These are phyloP conservation scores for Bathynomus jamesi DNA, from an alignment of 1,140 invertebrate genomes.

Conservation along the genomic window DNA sequence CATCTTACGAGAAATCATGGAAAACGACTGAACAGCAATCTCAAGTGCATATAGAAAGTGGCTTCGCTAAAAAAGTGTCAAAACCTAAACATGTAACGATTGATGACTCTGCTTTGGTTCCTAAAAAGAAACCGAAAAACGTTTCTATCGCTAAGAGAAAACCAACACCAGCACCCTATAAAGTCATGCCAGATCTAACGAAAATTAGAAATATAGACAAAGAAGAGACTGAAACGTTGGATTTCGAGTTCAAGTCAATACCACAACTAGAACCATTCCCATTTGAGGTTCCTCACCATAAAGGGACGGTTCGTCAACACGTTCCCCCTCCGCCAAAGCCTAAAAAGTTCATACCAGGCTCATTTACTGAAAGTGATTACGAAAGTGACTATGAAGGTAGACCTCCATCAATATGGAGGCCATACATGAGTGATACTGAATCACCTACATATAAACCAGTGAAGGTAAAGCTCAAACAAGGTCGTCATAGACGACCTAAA, in stretches of 20 bases:
- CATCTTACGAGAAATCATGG: constrained; percentile 3
- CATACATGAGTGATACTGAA: constrained; percentile 58
- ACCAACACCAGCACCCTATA: not conserved
- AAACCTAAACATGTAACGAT: no score
- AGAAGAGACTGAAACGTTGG: not conserved
- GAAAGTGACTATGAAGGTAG: constrained; percentile 36
- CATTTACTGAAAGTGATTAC: constrained; percentile 38
- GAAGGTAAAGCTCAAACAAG: constrained; percentile 41
- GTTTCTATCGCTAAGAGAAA: no score
- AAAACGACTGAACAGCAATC: constrained; percentile 14
- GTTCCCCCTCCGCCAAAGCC: constrained; percentile 40
- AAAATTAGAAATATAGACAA: no score
- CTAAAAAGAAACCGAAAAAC: no score
- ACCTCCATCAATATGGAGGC: constrained; percentile 49
- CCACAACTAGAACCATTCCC: constrained; percentile 38
- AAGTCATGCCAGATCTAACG: no score
- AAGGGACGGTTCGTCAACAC: constrained; percentile 26
- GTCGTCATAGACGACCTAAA: constrained; percentile 22
- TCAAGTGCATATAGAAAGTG: constrained; percentile 6
- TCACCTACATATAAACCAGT: constrained; percentile 52
- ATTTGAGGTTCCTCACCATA: constrained; percentile 27
- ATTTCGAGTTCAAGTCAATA: constrained; percentile 22
- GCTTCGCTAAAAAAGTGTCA: no score
- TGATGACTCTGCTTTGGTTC: no score
- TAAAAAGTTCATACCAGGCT: constrained; percentile 45